Evolutionary conservation across 2,888 invertebrate species (phyloP).

Genomic region (Theodoxus fluviatilis): DNA sequence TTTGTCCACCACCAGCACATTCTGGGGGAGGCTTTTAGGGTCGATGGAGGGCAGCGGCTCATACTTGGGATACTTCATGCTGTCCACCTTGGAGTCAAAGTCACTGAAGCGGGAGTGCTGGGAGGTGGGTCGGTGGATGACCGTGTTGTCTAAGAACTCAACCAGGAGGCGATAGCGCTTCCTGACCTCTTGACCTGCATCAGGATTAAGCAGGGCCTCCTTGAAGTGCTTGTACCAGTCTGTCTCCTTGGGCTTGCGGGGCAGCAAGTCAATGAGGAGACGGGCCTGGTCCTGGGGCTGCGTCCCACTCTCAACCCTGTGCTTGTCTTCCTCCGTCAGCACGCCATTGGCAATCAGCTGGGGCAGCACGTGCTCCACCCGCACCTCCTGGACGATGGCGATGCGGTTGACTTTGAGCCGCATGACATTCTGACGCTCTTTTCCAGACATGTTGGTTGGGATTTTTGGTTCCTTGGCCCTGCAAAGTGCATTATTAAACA

Average conservation of each 20-base stretch:
- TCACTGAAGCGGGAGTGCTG: conserved; percentile 47
- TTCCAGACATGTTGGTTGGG: conserved; percentile 36
- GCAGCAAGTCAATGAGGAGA: conserved; percentile 53
- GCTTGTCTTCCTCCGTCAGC: conserved; percentile 44
- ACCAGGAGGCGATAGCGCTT: conserved; percentile 52
- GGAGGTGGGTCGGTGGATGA: conserved; percentile 54
- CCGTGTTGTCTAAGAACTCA: conserved; percentile 59
- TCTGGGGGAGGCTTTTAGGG: too few relatives aligned
- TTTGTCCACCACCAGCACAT: too few relatives aligned
- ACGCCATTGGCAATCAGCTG: conserved; percentile 44
- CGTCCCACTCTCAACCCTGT: conserved; percentile 44
- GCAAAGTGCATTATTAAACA: too few relatives aligned
- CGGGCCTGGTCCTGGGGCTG: conserved; percentile 53
- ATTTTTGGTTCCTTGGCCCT: too few relatives aligned
- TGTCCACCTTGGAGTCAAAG: conserved; percentile 14
- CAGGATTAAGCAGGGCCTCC: conserved; percentile 50
- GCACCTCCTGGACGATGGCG: conserved; percentile 56
- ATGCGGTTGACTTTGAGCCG: conserved; percentile 56
- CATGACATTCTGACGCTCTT: conserved; percentile 56
- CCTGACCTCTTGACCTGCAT: conserved; percentile 42
- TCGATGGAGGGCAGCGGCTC: conserved; percentile 50
- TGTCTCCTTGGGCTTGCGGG: conserved; percentile 46
- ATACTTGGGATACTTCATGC: conserved; percentile 45
- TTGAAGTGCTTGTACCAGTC: conserved; percentile 59
- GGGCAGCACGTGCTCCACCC: conserved; percentile 52